Evolutionary conservation across 2,797 vertebrate species (phyloP).

Genomic region (Scolopax bukidnonensis): DNA sequence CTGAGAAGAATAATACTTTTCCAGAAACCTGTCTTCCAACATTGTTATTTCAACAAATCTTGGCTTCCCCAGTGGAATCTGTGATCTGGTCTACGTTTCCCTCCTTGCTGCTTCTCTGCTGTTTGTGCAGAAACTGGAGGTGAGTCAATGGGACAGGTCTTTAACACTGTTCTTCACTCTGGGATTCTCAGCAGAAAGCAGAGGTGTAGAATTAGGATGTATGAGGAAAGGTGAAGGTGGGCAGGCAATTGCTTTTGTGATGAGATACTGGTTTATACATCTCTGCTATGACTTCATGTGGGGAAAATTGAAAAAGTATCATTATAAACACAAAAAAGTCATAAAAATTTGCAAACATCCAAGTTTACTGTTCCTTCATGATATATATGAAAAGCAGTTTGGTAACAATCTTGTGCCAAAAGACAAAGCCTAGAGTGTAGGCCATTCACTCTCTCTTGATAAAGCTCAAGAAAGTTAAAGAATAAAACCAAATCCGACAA

Average conservation of each 20-base stretch:
- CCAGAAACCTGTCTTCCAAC: not conserved
- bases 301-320: not conserved
- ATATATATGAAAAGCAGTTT: not conserved
- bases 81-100: not conserved
- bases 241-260: not conserved
- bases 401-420: not conserved
- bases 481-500: not conserved
- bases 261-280: not conserved
- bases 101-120: not conserved
- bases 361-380: not conserved
- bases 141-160: not conserved
- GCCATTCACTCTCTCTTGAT: not conserved
- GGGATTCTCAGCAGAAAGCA: not conserved
- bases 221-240: not conserved
- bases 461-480: not conserved
- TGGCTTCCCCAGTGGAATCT: not conserved
- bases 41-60: not conserved
- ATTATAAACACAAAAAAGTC: accelerated
- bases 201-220: not conserved
- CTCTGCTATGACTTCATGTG: not conserved
- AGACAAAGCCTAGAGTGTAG: not conserved
- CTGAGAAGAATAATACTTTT: not conserved
- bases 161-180: not conserved
- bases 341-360: not conserved
- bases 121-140: not conserved